These are phyloP conservation scores for Macroglossus sobrinus DNA, from an alignment of 2,113 vertebrate genomes.

Conservation along the genomic window DNA sequence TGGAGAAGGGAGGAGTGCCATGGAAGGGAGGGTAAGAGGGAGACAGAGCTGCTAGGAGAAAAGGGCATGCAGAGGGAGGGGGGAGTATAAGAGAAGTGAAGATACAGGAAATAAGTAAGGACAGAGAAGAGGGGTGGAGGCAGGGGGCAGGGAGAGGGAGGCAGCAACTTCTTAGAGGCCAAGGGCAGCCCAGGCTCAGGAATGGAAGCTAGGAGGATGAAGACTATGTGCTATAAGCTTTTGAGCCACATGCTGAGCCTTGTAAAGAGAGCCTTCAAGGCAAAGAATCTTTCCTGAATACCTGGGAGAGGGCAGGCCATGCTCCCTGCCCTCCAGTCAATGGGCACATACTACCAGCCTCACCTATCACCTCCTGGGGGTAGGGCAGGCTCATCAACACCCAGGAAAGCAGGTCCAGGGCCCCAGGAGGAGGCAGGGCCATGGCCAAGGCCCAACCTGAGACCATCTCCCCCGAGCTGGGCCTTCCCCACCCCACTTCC, in stretches of 20 bases:
- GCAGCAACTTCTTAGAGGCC: not conserved
- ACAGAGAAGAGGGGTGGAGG: too few relatives aligned
- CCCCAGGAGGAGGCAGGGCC: not conserved
- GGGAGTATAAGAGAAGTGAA: too few relatives aligned
- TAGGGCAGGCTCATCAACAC: not conserved
- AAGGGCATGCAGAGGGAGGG: not conserved
- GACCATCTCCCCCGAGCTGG: not conserved
- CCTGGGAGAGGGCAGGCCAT: not conserved
- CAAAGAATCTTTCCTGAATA: not conserved
- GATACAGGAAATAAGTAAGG: too few relatives aligned
- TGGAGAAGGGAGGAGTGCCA: not conserved
- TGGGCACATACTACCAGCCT: not conserved
- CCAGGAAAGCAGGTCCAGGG: not conserved
- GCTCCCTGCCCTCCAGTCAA: not conserved
- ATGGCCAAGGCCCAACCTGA: not conserved
- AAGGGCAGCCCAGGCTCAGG: not conserved
- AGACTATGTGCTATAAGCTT: not conserved
- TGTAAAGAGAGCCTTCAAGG: not conserved
- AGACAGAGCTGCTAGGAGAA: not conserved
- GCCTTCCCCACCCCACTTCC: not conserved
- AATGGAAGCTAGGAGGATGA: not conserved
- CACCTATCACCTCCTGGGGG: not conserved
- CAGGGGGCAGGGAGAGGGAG: not conserved
- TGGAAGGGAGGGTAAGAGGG: too few relatives aligned
- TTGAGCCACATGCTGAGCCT: not conserved